A percentile compares a stretch with the other conserved stretches of the same genome.
phyloP scores from a whole-genome alignment of 2,797 vertebrate species.

The Nyctibius grandis region DNA sequence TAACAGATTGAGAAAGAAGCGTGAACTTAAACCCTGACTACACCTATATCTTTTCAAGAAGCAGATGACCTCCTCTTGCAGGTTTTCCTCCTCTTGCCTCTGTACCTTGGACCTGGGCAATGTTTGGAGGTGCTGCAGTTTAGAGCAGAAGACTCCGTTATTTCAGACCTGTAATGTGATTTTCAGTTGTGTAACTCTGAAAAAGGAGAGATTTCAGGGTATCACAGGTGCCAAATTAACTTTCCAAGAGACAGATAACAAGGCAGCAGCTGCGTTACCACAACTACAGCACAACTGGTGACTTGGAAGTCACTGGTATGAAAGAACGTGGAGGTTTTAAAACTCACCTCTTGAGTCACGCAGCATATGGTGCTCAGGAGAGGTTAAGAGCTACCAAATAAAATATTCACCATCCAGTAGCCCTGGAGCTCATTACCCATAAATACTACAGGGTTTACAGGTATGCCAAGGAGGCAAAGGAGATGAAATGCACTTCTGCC shows the following conservation, averaged over 20 bases:
- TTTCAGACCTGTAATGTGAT: background rate
- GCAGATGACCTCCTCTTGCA: rapidly evolving
- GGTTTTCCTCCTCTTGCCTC: background rate
- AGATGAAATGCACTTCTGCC: background rate
- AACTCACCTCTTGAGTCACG: background rate
- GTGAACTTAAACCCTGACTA: background rate
- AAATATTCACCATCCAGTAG: background rate
- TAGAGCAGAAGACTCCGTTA: background rate
- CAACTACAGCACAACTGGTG: background rate
- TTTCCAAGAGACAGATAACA: background rate
- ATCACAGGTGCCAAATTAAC: background rate
- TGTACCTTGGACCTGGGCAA: background rate
- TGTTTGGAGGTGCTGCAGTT: background rate
- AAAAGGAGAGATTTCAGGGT: background rate
- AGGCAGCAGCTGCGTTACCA: background rate
- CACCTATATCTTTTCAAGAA: background rate
- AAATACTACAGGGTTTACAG: background rate
- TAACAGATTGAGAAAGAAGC: background rate
- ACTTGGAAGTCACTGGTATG: background rate
- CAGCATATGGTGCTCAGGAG: background rate
- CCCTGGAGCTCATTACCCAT: background rate
- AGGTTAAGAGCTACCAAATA: background rate
- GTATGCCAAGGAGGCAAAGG: background rate
- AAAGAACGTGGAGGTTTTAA: background rate
- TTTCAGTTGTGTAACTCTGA: background rate